phyloP scores from a whole-genome alignment of 2,888 invertebrate genomes.

The Enoplolaimus lenunculus region DNA sequence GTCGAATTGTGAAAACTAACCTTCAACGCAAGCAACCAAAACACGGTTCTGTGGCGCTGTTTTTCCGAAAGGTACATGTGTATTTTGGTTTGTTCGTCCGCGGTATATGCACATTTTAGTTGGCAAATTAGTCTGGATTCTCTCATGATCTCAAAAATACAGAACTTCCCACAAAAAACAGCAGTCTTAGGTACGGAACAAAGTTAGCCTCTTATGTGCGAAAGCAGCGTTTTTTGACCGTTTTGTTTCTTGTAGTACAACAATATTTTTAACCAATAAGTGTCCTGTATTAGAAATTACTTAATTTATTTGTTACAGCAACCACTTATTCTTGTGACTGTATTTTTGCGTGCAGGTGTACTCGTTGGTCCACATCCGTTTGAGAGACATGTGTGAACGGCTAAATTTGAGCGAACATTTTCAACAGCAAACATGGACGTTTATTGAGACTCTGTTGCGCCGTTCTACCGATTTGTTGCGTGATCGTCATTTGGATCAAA shows the following conservation, averaged over 20 bases:
- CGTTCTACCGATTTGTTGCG: slow-evolving; percentile 68
- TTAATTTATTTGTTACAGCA: too few relatives aligned
- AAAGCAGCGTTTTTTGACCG: too few relatives aligned
- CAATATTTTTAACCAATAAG: too few relatives aligned
- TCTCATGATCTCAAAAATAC: too few relatives aligned
- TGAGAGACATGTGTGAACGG: slow-evolving; percentile 73
- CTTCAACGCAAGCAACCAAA: background rate
- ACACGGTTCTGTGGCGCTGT: slow-evolving; percentile 53
- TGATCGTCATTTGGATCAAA: slow-evolving; percentile 89
- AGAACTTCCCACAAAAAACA: too few relatives aligned
- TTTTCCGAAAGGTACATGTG: slow-evolving; percentile 67
- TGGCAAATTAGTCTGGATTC: too few relatives aligned
- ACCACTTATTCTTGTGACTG: slow-evolving; percentile 14
- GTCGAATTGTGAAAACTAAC: background rate
- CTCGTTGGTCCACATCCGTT: slow-evolving; percentile 72
- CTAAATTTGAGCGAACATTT: slow-evolving; percentile 57
- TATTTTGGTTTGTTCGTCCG: too few relatives aligned
- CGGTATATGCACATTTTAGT: too few relatives aligned
- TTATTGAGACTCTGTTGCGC: slow-evolving; percentile 75
- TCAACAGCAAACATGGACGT: slow-evolving; percentile 63
- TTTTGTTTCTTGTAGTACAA: too few relatives aligned
- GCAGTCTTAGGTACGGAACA: too few relatives aligned
- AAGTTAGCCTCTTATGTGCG: too few relatives aligned
- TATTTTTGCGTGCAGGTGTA: slow-evolving; percentile 59
- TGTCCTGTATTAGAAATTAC: too few relatives aligned